Conservation (phyloP, 1,140 invertebrate genomes). For the Muscidifurax raptorellus region DNA sequence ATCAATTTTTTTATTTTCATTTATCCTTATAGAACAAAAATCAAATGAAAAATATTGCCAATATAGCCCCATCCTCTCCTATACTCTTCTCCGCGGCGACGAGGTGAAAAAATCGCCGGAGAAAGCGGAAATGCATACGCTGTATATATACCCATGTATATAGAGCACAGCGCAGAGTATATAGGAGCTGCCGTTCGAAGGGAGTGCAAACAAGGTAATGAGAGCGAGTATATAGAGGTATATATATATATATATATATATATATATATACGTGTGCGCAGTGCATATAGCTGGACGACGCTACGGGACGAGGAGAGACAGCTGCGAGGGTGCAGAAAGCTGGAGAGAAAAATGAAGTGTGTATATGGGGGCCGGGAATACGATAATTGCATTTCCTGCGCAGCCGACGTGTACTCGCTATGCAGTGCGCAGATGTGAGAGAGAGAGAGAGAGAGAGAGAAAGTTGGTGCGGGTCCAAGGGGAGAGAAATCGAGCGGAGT, state of each 20-base stretch:
- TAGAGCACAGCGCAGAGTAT: not conserved
- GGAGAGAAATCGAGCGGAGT: slow-evolving; percentile 2
- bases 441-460: not conserved
- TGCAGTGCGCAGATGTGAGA: not conserved
- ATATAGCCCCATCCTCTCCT: too few species aligned
- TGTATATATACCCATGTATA: not conserved
- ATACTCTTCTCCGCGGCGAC: too few species aligned
- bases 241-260: too few species aligned
- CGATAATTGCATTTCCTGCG: slow-evolving; percentile 57
- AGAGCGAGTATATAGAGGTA: not conserved
- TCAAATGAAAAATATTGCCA: too few species aligned
- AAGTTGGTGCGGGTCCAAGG: not conserved
- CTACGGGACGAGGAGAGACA: too few species aligned
- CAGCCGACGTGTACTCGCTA: too few species aligned
- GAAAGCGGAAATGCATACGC: too few species aligned
- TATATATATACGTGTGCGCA: too few species aligned
- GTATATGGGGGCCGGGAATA: slow-evolving; percentile 42
- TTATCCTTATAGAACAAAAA: too few species aligned
- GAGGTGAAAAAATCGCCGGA: too few species aligned
- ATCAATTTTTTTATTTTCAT: too few species aligned
- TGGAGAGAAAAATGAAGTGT: slow-evolving; percentile 37
- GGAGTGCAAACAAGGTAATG: slow-evolving; percentile 35
- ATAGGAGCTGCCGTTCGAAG: slow-evolving; percentile 40
- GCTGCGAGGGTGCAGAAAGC: not conserved
- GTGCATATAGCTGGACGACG: too few species aligned